A percentile compares a stretch with the other conserved stretches of the same genome.
Conservation (phyloP, 2,888 invertebrate species). For the Cosmia pyralina region DNA sequence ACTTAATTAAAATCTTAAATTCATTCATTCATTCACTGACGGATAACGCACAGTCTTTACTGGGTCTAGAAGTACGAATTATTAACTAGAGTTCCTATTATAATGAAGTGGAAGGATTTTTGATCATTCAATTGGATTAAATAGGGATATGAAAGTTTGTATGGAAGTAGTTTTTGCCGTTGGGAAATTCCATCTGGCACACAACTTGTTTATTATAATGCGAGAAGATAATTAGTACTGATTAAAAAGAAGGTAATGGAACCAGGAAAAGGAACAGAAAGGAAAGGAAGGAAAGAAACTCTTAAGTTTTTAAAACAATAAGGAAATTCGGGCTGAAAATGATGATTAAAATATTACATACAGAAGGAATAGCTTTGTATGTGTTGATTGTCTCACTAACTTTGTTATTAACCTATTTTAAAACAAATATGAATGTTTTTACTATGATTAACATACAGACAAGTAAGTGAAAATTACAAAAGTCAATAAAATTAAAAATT, state of each 20-base stretch:
- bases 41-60: neutral
- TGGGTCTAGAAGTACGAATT: neutral
- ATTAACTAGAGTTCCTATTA: neutral
- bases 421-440: neutral
- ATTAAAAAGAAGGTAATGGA: neutral
- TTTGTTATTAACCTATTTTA: neutral
- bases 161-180: neutral
- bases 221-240: neutral
- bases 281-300: too few relatives aligned
- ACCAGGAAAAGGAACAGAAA: neutral
- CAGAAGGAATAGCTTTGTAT: neutral
- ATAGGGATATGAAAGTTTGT: neutral
- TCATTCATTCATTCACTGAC: neutral
- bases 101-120: neutral
- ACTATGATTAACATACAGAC: neutral
- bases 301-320: neutral
- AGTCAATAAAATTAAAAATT: constrained; percentile 6
- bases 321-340: neutral
- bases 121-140: neutral
- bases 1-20: neutral
- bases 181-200: neutral
- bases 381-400: neutral
- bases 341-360: neutral
- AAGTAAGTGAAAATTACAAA: neutral
- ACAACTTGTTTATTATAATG: neutral